phyloP scores from a whole-genome alignment of 2,113 vertebrate species.

The Varanus salvator region DNA sequence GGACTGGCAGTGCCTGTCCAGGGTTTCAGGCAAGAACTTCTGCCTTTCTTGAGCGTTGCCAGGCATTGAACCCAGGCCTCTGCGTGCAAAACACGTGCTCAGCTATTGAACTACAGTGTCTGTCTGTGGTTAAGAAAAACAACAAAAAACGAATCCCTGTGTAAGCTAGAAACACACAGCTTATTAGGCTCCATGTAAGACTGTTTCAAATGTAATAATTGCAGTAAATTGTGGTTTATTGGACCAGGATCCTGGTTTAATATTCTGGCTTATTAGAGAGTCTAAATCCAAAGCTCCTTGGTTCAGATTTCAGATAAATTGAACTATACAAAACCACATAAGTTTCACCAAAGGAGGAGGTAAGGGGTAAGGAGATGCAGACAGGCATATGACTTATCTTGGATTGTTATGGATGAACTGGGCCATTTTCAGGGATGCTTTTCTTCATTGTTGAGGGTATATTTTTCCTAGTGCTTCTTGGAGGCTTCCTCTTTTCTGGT shows the following conservation, averaged over 20 bases:
- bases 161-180: neutral
- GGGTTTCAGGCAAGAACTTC: too few species aligned
- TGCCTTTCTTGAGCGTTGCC: too few species aligned
- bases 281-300: neutral
- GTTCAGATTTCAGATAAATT: neutral
- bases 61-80: too few species aligned
- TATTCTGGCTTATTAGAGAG: neutral
- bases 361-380: neutral
- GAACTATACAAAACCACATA: neutral
- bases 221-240: neutral
- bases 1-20: too few species aligned
- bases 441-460: neutral
- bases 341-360: neutral
- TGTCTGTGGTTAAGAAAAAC: conserved; percentile 34
- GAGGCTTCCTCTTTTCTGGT: neutral
- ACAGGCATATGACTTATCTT: neutral
- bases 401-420: neutral
- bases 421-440: neutral
- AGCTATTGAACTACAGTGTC: neutral
- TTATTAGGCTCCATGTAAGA: neutral
- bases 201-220: neutral
- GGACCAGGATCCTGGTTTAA: neutral
- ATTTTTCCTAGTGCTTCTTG: neutral
- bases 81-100: too few species aligned
- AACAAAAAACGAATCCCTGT: neutral